These are phyloP conservation scores for Todus mexicanus DNA, from an alignment of 2,797 vertebrate genomes.

Conservation along the genomic window DNA sequence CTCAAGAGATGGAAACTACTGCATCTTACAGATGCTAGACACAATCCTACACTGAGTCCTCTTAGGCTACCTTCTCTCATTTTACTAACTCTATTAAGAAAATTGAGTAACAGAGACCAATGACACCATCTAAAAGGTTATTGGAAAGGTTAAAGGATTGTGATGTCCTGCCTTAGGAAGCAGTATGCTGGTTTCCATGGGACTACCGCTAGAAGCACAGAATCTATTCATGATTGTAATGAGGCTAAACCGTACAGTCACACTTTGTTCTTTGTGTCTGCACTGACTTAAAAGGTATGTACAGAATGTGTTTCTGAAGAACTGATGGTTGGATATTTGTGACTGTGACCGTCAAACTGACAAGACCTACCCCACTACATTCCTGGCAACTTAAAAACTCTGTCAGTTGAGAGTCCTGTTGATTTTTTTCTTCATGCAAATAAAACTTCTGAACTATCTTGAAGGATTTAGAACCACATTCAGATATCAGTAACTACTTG, in stretches of 20 bases:
- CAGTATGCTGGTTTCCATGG: neutral
- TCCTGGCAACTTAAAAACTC: neutral
- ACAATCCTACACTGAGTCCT: neutral
- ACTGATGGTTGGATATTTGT: neutral
- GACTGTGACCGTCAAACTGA: neutral
- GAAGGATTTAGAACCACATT: neutral
- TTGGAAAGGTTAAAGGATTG: no score
- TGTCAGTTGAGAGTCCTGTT: no score
- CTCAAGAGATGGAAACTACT: neutral
- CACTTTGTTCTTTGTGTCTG: neutral
- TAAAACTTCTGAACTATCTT: neutral
- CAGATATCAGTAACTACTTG: neutral
- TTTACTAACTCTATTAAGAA: neutral
- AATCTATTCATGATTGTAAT: neutral
- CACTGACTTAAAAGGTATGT: neutral
- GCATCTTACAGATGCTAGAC: neutral
- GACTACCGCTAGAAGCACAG: neutral
- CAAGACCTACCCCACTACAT: neutral
- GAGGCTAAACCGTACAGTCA: neutral
- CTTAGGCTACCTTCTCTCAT: neutral
- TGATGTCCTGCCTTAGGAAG: neutral
- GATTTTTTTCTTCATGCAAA: no score
- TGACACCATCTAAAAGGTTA: neutral
- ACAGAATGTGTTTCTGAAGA: neutral
- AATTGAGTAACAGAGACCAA: neutral